Percentiles rank a stretch among this genome's conserved stretches.
These are phyloP conservation scores for Trichopria drosophilae DNA, from an alignment of 2,888 invertebrate genomes.

Conservation along the genomic window DNA sequence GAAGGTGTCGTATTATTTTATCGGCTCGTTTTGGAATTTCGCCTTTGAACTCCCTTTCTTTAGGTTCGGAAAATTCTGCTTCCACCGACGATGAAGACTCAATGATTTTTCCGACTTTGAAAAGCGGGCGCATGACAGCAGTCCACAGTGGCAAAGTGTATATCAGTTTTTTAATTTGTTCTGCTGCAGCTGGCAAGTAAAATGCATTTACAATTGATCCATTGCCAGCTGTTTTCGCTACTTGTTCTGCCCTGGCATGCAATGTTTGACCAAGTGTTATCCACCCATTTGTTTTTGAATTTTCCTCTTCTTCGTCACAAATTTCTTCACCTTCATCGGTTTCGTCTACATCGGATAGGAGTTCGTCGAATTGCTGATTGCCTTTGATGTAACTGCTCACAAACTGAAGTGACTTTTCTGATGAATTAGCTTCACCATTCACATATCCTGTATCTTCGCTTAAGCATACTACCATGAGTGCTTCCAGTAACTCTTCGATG, in stretches of 20 bases:
- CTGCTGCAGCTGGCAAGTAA: constrained; percentile 23
- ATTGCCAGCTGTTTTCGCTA: neutral
- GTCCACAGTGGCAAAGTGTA: constrained; percentile 29
- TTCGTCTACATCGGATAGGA: no score
- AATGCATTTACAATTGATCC: constrained; percentile 24
- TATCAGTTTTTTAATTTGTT: constrained; percentile 15
- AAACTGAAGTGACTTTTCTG: no score
- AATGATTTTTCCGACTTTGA: constrained; percentile 12
- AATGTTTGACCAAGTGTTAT: constrained; percentile 12
- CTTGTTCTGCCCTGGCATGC: constrained; percentile 10
- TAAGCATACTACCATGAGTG: constrained; percentile 27
- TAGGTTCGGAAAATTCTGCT: constrained; percentile 28
- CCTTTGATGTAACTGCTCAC: constrained; percentile 20
- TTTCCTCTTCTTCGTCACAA: constrained; percentile 3
- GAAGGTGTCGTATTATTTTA: constrained; percentile 23
- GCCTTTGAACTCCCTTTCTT: constrained; percentile 21
- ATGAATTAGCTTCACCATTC: constrained; percentile 10
- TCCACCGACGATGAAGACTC: constrained; percentile 27
- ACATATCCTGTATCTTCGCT: constrained; percentile 29
- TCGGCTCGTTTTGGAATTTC: constrained; percentile 25
- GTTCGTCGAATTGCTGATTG: neutral
- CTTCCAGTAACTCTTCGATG: constrained; percentile 17
- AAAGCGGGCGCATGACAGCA: constrained; percentile 13
- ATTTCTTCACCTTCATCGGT: constrained; percentile 5
- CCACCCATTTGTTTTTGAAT: constrained; percentile 15